Evolutionary conservation across 2,113 vertebrate species (phyloP), one percentile per base, ranked within the genome.

Genomic region (Nymphicus hollandicus): DNA sequence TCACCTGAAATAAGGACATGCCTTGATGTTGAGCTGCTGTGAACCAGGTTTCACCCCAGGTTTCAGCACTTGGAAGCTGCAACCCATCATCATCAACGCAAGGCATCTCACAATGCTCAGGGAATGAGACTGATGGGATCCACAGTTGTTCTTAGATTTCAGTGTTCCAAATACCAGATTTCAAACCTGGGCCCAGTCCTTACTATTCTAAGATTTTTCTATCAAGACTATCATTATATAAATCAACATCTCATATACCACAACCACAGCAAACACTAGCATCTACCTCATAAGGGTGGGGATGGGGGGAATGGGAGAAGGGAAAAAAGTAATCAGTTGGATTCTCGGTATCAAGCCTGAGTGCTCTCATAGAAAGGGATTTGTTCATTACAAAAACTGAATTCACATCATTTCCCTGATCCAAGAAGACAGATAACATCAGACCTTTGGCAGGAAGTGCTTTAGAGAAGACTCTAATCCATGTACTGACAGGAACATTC

Each of bases 401-500:
- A 66, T 95, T 92, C 78, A 19, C 89, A 92, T 90, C 69, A 70
- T 80, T 77, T 77, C 55, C 56, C 83, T 77, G 83, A 68, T 33
- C 76, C 0, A 25, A 81, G 77, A 86, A 93, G 89, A 84, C 78
- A 47, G 74, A 91, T 72, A 86, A 92, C 84, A 83, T 89, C 93
- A 78, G 85, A 71, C 44, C 85, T 95, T 88, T 20, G 43, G 91
- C 96, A 97, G 96, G 95, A 89, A 43, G 88, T 93, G 91, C 95
- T 95, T 78, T 80, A 88, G 86, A 91, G 93, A 86, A 71, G 83
- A 95, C 72, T 55, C 96, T 94, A 96, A 97, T 95, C 96, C 85
- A 12, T 10, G 60, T 91, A 96, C 90, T 96, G 95, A 98, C 95
- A 91, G 89, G 86, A 96, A 66, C 88, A 95, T 91, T 97, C 96